These are phyloP conservation scores for human (Homo sapiens) DNA, from an alignment of 2,113 vertebrate genomes.

Conservation along the genomic window GRCh38 chr7:120023001-120023500, in stretches of 20 bases:
- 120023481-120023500: background rate
- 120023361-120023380: background rate
- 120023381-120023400: background rate
- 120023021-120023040: background rate
- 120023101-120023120: background rate
- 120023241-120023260: background rate
- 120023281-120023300: background rate
- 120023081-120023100: background rate
- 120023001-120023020: background rate
- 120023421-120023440: background rate
- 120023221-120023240: background rate
- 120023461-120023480: background rate
- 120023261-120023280: background rate
- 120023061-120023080: background rate
- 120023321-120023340: background rate
- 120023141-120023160: background rate
- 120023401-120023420: background rate
- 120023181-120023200: background rate
- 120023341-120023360: background rate
- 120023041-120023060: background rate
- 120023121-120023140: background rate
- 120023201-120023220: background rate
- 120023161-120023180: background rate
- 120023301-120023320: background rate
- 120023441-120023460: background rate